Base-by-base conservation (phyloP, 2,113 vertebrate species). In the Nibea albiflora region DNA sequence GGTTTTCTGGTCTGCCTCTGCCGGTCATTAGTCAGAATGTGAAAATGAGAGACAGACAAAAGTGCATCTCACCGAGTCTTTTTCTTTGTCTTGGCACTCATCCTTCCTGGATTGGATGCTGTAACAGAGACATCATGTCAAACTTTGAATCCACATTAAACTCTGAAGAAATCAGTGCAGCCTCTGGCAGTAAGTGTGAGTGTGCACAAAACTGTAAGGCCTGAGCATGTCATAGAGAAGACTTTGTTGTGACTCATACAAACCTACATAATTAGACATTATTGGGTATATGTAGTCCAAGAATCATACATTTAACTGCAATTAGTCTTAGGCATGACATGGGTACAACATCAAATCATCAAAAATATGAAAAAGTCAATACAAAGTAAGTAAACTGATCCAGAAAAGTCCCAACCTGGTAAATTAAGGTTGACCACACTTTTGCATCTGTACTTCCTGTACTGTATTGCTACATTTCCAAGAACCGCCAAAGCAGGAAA, bases 31-130 rank as follows among this genome's bases (percentile, higher is more conserved):
- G 15, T 46, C 5, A 1, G 44, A 14, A 64, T n/a, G 54, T 35
- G 11, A 11, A 15, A 58, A 3, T 70, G 35, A 2, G 46, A 65
- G 50, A 47, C 1, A 35, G 14, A 20, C 3, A 1, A 1, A 56
- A 5, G 1, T 52, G 39, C 24, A 63, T 79, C 89, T 90, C 68
- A 93, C 92, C 87, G 73, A 35, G 75, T 7, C 71, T 86, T 90
- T 17, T 68, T 93, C 71, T 52, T 85, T 16, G 28, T 63, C 42
- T 66, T 90, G 1, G 7, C 17, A 69, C 87, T 93, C 92, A 93
- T 93, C 71, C 6, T 86, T 76, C 52, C 39, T 64, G 22, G 10
- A 11, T 15, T 26, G 31, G 52, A 44, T 17, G 20, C 87, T 92
- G 81, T 47, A 78, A 83, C 5, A 74, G 11, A 77, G n/a, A 53